A percentile compares a stretch with the other conserved stretches of the same genome.
phyloP scores from a whole-genome alignment of 1,140 invertebrate species.

The Aradophagus sp. region DNA sequence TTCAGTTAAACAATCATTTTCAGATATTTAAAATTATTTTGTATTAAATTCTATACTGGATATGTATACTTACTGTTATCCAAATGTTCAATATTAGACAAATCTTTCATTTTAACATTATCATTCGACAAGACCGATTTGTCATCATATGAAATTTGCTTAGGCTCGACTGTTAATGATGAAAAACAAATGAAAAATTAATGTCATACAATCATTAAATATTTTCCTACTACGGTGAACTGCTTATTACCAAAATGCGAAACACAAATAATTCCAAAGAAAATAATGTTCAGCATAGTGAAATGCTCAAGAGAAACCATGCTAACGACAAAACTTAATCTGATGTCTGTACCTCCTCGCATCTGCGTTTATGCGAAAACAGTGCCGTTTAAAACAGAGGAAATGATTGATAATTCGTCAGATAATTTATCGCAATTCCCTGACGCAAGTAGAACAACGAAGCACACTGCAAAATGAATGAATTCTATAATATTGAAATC shows the following conservation, averaged over 20 bases:
- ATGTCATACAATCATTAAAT: not conserved
- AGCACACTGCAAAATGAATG: too few species aligned
- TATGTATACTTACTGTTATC: constrained; percentile 42
- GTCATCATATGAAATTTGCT: constrained; percentile 23
- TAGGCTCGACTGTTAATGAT: constrained; percentile 10
- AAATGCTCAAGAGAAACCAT: too few species aligned
- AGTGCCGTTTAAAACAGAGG: constrained; percentile 20
- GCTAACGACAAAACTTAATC: too few species aligned
- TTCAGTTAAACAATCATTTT: too few species aligned
- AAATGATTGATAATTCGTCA: constrained; percentile 28
- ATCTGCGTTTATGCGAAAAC: constrained; percentile 6
- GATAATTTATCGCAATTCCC: constrained; percentile 30
- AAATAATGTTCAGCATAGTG: too few species aligned
- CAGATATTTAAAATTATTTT: too few species aligned
- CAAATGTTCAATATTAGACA: constrained; percentile 34
- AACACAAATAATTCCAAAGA: too few species aligned
- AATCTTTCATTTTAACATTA: constrained; percentile 10
- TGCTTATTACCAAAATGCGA: constrained; percentile 15
- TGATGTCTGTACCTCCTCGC: not conserved
- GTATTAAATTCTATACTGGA: too few species aligned
- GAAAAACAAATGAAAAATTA: not conserved
- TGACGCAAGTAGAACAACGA: constrained; percentile 1
- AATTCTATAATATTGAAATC: too few species aligned
- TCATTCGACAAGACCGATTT: constrained; percentile 13
- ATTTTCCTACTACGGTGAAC: not conserved